Evolutionary conservation across 37 sponge, comb jelly and placozoan species (phyloP), one percentile per base, ranked within the genome.

Genomic region (Axinella damicornis): DNA sequence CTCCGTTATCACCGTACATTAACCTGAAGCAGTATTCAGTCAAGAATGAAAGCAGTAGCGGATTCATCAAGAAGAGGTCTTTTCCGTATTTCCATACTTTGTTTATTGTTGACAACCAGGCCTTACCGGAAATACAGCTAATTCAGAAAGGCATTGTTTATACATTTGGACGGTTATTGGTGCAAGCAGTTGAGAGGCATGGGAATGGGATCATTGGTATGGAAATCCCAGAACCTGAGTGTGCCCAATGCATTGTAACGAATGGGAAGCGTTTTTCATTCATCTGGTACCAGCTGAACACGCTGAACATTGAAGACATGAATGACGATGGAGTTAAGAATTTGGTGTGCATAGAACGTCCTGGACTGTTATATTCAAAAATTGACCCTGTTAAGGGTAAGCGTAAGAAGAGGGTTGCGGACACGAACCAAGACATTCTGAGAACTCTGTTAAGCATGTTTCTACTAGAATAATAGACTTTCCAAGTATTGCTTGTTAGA

Each of bases 211-310:
- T 85, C 22, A 5, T 62, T 12, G 91, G 91, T 0, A 57, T 69
- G 30, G 83, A 57, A 18, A 63, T 89, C 20, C 82, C 81, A 65
- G 72, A 60, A 78, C 94, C 94, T 5, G 86, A 83, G 30, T 80
- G 85, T 77, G 88, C 78, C 20, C 94, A 94, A 40, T 82, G 83
- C 37, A 86, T 94, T 21, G 71, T 90, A 2, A 90, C 94, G 5
- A 76, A 86, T 77, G 94, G 94, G 69, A 71, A 90, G 33, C 32
- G 75, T 53, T 94, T 94, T 56, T 74, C 91, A n/a, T 94, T 94
- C 52, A 31, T 89, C 0, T 89, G 85, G 86, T 90, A 86, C 56
- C 94, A 94, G 68, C 69, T 94, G 41, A 89, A 94, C 73, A 89
- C 90, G 21, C 38, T 90, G 36, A 88, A 94, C 28, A 65, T 83